These are phyloP conservation scores for Keiferia lycopersicella DNA, from an alignment of 2,888 invertebrate genomes.

Conservation along the genomic window DNA sequence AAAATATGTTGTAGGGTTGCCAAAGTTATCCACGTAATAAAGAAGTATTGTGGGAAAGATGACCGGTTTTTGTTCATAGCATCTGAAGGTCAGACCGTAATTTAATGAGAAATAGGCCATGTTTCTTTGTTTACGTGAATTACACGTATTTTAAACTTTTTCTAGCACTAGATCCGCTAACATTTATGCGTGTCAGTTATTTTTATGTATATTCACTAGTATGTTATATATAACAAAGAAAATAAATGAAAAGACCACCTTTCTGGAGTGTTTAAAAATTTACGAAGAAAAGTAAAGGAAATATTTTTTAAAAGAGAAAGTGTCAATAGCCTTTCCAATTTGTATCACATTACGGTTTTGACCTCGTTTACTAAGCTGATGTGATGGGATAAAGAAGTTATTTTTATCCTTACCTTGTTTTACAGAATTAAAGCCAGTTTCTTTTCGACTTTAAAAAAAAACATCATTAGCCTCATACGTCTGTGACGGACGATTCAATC, in stretches of 20 bases:
- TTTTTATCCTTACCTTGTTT: neutral
- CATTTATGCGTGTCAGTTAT: too few species aligned
- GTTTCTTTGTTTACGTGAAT: slow-evolving; percentile 1
- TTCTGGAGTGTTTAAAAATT: too few species aligned
- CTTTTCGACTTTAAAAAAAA: too few species aligned
- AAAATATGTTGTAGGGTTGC: neutral
- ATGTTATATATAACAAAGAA: too few species aligned
- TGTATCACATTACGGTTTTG: slow-evolving; percentile 65
- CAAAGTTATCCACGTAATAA: slow-evolving; percentile 9
- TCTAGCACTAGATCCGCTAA: slow-evolving; percentile 30
- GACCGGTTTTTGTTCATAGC: slow-evolving; percentile 19
- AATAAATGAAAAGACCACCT: too few species aligned
- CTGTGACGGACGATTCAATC: too few species aligned
- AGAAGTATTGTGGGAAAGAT: slow-evolving; percentile 22
- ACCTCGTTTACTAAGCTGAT: neutral
- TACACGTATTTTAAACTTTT: neutral
- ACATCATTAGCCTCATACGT: too few species aligned
- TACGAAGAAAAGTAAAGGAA: too few species aligned
- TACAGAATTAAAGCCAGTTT: neutral
- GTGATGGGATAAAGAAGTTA: neutral
- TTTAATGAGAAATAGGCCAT: slow-evolving; percentile 17
- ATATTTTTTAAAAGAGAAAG: slow-evolving; percentile 57
- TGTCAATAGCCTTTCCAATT: slow-evolving; percentile 65
- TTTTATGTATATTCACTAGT: too few species aligned
- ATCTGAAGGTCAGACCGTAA: slow-evolving; percentile 23